Evolutionary conservation across 2,797 vertebrate genomes (phyloP), one percentile per base, ranked within the genome.

Genomic region (Cynopterus sphinx): DNA sequence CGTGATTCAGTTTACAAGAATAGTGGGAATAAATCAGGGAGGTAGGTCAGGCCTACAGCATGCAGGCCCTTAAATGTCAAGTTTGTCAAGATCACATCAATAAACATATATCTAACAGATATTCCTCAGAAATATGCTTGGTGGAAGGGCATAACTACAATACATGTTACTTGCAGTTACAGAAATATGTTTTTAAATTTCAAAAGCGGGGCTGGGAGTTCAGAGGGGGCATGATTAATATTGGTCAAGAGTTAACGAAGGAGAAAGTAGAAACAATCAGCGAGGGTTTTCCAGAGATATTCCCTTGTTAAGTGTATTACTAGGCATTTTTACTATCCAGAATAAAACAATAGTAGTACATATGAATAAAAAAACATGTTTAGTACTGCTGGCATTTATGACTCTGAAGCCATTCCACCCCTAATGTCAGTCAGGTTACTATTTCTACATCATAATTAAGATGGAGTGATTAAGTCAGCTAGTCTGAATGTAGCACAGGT

Each of bases 371-470:
- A 53, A 82, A 77, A 39, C 3, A 19, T 33, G 39, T 63, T 90
- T 74, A 87, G 36, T 22, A 68, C 36, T 93, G 36, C 16, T 93
- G 49, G 28, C 41, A 79, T 46, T 51, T 46, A 83, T 53, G 16
- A 91, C 17, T 90, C 33, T 31, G 24, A 87, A 94, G 41, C 28
- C 17, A 26, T 61, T 86, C 13, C 39, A 21, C 41, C 33, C n/a
- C 2, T 49, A 49, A 49, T 33, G 33, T 81, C n/a, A 57, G 2
- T 83, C 67, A 91, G 57, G 70, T 78, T 70, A 61, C 19, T 79
- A 91, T 41, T 85, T 87, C 75, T 75, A 15, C 31, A 53, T 71
- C 51, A 77, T 74, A 96, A 55, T 78, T 79, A 67, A 96, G 46
- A 75, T 12, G 55, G 31, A 22, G 7, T 67, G 28, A 84, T 75